Evolutionary conservation across 92 coral and sea anemone species (phyloP), one percentile per base, ranked within the genome.

Genomic region (Siderastrea radians): DNA sequence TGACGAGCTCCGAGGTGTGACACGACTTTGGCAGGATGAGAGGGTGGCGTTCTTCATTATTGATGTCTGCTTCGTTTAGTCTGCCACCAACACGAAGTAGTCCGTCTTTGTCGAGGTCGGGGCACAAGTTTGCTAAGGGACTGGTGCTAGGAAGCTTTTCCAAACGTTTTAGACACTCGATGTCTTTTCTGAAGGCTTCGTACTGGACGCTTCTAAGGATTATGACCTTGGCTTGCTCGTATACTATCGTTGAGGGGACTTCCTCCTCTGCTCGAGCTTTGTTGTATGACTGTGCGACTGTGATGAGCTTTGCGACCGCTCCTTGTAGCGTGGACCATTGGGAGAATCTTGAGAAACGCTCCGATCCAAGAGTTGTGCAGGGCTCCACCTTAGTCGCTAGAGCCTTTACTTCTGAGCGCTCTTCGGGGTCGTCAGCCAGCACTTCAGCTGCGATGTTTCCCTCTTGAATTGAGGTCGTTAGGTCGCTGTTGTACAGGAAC

Each of bases 1-100:
- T 72, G 15, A 91, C 9, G 51, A 87, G 79, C 3, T 8, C 15
- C 7, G 91, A 15, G 54, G 87, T 91, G 16, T 87, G 94, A 49
- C 82, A 66, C 1, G 79, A 7, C 9, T 87, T 68, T 7, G 79
- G 91, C 7, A 91, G 83, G 52, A 91, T 87, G 13, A 91, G n/a
- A 19, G 93, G 93, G 69, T 91, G 94, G 9, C 88, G 63, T 50
- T 87, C 85, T 63, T 87, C 80, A 44, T 81, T 16, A 81, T 19
- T 65, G 2, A 87, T 79, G 11, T 75, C 89, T n/a, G 91, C 88
- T 65, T 52, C 63, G 6, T 82, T 71, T 5, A 91, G 81, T 62
- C 88, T 84, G 54, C 94, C 88, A 16, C 89, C 94, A 12, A 91
- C 94, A 7, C 84, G 50, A 1, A 81, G 82, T 9, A 80, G 64